These are phyloP conservation scores for Cryptotermes secundus DNA, from an alignment of 1,140 invertebrate genomes.

Conservation along the genomic window DNA sequence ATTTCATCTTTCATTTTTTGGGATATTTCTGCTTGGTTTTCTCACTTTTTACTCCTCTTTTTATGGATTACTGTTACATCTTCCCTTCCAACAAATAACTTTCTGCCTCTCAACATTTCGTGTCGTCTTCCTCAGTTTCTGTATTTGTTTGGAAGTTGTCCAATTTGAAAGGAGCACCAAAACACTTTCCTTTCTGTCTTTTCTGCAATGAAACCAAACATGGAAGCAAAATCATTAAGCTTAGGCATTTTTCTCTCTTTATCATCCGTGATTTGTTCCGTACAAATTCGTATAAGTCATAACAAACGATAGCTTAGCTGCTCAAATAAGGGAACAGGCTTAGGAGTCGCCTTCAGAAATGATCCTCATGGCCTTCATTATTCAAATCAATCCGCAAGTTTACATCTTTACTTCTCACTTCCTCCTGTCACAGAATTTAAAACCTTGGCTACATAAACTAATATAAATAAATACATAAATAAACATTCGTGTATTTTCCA, in stretches of 20 bases:
- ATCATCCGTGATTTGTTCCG: neutral
- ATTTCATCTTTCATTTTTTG: neutral
- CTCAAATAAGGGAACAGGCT: too few species aligned
- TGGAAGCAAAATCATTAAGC: neutral
- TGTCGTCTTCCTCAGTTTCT: neutral
- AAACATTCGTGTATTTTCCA: too few species aligned
- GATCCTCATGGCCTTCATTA: too few species aligned
- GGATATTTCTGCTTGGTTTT: neutral
- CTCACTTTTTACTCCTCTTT: neutral
- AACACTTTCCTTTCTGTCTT: neutral
- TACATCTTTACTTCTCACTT: too few species aligned
- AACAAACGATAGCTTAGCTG: too few species aligned
- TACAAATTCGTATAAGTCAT: neutral
- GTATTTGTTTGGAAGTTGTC: neutral
- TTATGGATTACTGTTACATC: neutral
- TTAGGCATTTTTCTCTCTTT: neutral
- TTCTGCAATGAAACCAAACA: neutral
- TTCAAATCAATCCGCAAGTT: too few species aligned
- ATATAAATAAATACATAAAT: too few species aligned
- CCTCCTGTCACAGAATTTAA: too few species aligned
- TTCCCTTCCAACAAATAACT: constrained; percentile 14
- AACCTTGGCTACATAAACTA: too few species aligned
- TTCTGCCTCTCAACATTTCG: neutral
- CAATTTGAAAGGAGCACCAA: constrained; percentile 7
- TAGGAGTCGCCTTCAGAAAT: too few species aligned